These are phyloP conservation scores for Stylophora pistillata DNA, from an alignment of 64 coral and sea anemone genomes.

Conservation along the genomic window DNA sequence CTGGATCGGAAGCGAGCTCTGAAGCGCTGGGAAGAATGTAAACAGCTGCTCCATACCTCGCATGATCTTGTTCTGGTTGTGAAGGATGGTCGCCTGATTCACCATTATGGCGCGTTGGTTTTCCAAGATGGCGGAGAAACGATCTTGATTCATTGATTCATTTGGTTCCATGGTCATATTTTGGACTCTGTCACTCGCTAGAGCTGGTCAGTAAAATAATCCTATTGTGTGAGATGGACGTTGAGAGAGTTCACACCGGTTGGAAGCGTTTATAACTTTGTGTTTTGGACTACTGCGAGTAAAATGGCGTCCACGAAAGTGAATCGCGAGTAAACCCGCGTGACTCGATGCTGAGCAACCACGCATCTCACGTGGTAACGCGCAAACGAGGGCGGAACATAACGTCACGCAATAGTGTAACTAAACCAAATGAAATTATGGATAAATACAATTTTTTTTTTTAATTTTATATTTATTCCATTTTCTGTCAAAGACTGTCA, in stretches of 20 bases:
- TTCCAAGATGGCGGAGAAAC: slow-evolving; percentile 98
- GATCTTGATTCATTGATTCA: slow-evolving; percentile 73
- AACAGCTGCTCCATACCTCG: slow-evolving; percentile 87
- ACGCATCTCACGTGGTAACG: slow-evolving; percentile 44
- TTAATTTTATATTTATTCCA: too few relatives aligned
- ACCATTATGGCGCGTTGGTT: slow-evolving; percentile 98
- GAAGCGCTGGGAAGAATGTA: slow-evolving; percentile 61
- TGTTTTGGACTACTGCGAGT: slow-evolving; percentile 21
- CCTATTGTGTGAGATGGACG: neutral
- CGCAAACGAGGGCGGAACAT: slow-evolving; percentile 31
- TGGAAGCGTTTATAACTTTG: slow-evolving; percentile 3
- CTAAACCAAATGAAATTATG: neutral
- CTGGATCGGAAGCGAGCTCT: slow-evolving; percentile 53
- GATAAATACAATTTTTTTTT: neutral
- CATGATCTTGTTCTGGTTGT: slow-evolving; percentile 96
- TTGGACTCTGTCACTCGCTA: neutral
- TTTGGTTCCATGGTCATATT: slow-evolving; percentile 48
- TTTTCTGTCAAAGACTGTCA: too few relatives aligned
- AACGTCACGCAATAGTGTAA: slow-evolving; percentile 1
- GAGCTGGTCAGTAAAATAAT: neutral
- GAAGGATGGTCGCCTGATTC: slow-evolving; percentile 93
- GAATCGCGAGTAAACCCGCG: slow-evolving; percentile 47
- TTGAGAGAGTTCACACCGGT: neutral
- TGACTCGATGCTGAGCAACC: slow-evolving; percentile 30
- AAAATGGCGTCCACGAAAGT: slow-evolving; percentile 42